phyloP scores from a whole-genome alignment of 2,797 vertebrate genomes.

The Trachops cirrhosus region DNA sequence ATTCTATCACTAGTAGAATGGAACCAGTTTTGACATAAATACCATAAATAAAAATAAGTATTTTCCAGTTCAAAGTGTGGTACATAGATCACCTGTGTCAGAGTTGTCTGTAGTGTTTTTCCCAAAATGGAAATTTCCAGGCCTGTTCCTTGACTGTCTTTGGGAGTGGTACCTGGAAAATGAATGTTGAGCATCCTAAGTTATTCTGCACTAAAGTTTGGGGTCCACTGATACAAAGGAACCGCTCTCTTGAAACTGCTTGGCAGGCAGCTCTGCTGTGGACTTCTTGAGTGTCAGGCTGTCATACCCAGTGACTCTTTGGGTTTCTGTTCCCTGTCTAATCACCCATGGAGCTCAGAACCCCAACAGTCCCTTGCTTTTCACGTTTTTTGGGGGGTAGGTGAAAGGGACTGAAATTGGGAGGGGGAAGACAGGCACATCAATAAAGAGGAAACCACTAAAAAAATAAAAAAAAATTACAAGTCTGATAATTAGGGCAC shows the following conservation, averaged over 20 bases:
- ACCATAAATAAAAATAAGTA: not conserved
- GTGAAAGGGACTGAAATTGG: conserved; percentile 46
- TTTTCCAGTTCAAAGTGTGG: not conserved
- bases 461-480: not conserved
- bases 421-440: conserved; percentile 81
- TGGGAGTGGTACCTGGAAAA: not conserved
- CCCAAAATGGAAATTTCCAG: not conserved
- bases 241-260: not conserved
- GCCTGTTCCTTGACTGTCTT: not conserved
- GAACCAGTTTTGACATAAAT: not conserved
- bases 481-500: not conserved
- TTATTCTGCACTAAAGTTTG: not conserved
- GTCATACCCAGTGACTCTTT: conserved; percentile 43
- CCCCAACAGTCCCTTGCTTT: conserved; percentile 24
- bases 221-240: not conserved
- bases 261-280: not conserved
- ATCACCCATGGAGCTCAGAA: not conserved
- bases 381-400: conserved; percentile 31
- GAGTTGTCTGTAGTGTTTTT: not conserved
- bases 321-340: conserved; percentile 44
- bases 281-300: conserved; percentile 23
- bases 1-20: not conserved
- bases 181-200: not conserved
- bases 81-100: not conserved
- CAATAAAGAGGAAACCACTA: conserved; percentile 90